Percentiles rank a stretch among this genome's conserved stretches.
Conservation (phyloP, 2,888 invertebrate genomes). For the Platycheirus rosarum region DNA sequence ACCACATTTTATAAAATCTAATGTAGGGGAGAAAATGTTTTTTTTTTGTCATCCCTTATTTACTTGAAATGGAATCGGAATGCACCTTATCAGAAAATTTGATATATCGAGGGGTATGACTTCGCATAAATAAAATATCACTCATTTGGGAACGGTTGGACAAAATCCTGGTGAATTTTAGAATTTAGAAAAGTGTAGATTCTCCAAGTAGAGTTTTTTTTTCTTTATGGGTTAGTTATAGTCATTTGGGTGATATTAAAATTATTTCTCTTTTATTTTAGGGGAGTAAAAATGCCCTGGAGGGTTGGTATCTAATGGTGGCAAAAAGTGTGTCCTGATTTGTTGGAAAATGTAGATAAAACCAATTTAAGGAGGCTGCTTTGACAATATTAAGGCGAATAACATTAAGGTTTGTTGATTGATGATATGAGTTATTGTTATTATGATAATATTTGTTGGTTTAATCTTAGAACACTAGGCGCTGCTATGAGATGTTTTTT, state of each 20-base stretch:
- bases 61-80: conserved; percentile 61
- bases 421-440: too few relatives aligned
- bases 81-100: conserved; percentile 71
- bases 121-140: conserved; percentile 28
- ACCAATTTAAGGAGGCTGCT: neutral
- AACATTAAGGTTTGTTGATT: neutral
- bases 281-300: conserved; percentile 4
- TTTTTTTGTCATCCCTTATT: conserved; percentile 50
- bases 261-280: conserved; percentile 22
- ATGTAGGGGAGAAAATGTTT: conserved; percentile 9
- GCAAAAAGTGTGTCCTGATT: neutral
- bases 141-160: conserved; percentile 34
- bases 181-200: neutral
- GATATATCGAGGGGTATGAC: conserved; percentile 51
- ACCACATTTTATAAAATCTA: conserved; percentile 33
- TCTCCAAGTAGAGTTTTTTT: neutral
- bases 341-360: conserved; percentile 7
- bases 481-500: too few relatives aligned
- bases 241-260: conserved; percentile 58
- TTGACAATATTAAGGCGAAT: conserved; percentile 16
- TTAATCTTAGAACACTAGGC: too few relatives aligned
- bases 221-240: conserved; percentile 10
- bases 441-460: too few relatives aligned
- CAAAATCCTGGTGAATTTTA: conserved; percentile 40
- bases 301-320: conserved; percentile 5